Conservation (phyloP, 2,113 vertebrate genomes). For the Hippoglossus stenolepis region DNA sequence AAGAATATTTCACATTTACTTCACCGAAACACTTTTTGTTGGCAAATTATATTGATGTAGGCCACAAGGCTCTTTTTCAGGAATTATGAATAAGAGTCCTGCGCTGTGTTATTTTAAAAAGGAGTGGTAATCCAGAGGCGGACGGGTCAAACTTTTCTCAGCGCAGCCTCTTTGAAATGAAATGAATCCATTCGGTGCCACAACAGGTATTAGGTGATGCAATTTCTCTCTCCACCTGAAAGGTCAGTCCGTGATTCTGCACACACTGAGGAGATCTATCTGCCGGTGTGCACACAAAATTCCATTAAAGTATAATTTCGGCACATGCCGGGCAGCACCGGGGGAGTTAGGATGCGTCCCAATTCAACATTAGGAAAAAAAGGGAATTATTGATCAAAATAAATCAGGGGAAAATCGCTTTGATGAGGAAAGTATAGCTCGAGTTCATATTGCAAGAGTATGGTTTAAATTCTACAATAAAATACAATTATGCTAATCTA, state of each 20-base stretch:
- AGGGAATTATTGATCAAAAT: slow-evolving; percentile 19
- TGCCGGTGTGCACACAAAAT: slow-evolving; percentile 39
- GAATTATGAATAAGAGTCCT: background rate
- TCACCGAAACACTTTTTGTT: background rate
- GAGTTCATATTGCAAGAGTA: slow-evolving; percentile 21
- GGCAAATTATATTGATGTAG: background rate
- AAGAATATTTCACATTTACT: slow-evolving; percentile 28
- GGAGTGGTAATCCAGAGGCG: slow-evolving; percentile 1
- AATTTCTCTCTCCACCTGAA: slow-evolving; percentile 61
- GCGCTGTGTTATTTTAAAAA: slow-evolving; percentile 17
- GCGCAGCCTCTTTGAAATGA: slow-evolving; percentile 49
- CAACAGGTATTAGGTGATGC: slow-evolving; percentile 66
- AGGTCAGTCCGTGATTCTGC: slow-evolving; percentile 67
- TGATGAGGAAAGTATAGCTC: slow-evolving; percentile 4
- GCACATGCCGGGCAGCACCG: slow-evolving; percentile 26
- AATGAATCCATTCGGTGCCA: slow-evolving; percentile 63
- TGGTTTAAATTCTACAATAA: slow-evolving; percentile 47
- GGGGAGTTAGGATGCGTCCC: slow-evolving; percentile 18
- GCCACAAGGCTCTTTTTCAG: background rate
- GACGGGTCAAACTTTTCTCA: slow-evolving; percentile 27
- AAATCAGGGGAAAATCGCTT: slow-evolving; percentile 21
- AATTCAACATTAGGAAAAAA: slow-evolving; percentile 36
- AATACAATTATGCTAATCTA: slow-evolving; percentile 2
- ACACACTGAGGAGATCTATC: slow-evolving; percentile 59
- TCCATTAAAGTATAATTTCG: slow-evolving; percentile 59